Percentiles rank a stretch among this genome's conserved stretches.
Conservation (phyloP, 2,888 invertebrate species). For the Melinopterus prodromus region DNA sequence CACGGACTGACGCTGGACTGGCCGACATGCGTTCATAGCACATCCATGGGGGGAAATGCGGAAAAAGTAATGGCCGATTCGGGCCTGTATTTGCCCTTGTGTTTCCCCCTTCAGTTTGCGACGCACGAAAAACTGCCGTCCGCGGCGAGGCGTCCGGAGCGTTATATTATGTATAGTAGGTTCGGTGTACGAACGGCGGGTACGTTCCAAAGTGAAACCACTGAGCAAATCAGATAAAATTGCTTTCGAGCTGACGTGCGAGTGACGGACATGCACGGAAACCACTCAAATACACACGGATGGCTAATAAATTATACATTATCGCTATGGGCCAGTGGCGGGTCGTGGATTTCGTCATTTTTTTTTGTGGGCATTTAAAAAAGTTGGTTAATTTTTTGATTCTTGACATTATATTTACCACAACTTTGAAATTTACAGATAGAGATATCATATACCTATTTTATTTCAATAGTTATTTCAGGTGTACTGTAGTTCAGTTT, state of each 20-base stretch:
- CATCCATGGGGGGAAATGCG: background rate
- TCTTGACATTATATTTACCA: no score
- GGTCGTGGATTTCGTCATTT: background rate
- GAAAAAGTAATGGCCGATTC: slow-evolving; percentile 23
- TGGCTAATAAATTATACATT: slow-evolving; percentile 4
- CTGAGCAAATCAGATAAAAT: slow-evolving; percentile 4
- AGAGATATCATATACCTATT: no score
- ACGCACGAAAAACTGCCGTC: background rate
- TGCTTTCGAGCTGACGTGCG: slow-evolving; percentile 4
- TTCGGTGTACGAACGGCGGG: background rate
- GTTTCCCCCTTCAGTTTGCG: background rate
- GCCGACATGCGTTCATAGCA: background rate
- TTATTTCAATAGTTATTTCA: no score
- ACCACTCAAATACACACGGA: background rate
- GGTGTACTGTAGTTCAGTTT: no score
- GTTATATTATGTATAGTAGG: background rate
- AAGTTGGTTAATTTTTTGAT: no score
- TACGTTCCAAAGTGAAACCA: slow-evolving; percentile 4
- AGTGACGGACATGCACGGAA: background rate
- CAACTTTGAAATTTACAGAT: no score
- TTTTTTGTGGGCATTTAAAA: no score
- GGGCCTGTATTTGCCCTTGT: background rate
- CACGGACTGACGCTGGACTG: background rate
- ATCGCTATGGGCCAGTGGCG: background rate
- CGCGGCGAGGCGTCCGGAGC: background rate